Conservation (phyloP, 2,113 vertebrate genomes). For the Otus sunia region DNA sequence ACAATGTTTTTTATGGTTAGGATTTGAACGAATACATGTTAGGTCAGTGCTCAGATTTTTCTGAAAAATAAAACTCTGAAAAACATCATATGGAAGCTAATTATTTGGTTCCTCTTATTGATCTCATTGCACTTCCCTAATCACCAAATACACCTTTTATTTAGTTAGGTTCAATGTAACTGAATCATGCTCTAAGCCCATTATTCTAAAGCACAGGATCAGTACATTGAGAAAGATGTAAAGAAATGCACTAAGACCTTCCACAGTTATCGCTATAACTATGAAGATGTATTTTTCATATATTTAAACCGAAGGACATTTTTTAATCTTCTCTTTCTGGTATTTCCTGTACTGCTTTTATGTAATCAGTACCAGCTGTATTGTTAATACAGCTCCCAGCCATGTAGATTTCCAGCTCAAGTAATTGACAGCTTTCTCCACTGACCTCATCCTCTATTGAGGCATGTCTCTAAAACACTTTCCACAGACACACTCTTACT, state of each 20-base stretch:
- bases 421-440: constrained; percentile 60
- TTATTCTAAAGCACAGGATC: not conserved
- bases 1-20: not conserved
- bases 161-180: not conserved
- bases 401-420: constrained; percentile 47
- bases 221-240: not conserved
- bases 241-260: not conserved
- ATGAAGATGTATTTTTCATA: constrained; percentile 31
- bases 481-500: not conserved
- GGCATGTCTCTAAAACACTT: constrained; percentile 38
- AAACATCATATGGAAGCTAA: not conserved
- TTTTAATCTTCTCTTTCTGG: constrained; percentile 46
- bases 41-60: not conserved
- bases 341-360: constrained; percentile 61
- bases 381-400: constrained; percentile 48
- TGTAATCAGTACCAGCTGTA: constrained; percentile 55
- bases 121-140: not conserved
- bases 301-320: not conserved
- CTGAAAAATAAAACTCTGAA: constrained; percentile 1
- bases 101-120: not conserved
- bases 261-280: not conserved
- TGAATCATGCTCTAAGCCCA: not conserved
- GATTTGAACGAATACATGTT: constrained; percentile 14
- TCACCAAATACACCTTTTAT: not conserved
- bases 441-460: constrained; percentile 49